A percentile compares a stretch with the other conserved stretches of the same genome.
Evolutionary conservation across 2,113 vertebrate genomes (phyloP).

Genomic region (Oceanodroma tethys): DNA sequence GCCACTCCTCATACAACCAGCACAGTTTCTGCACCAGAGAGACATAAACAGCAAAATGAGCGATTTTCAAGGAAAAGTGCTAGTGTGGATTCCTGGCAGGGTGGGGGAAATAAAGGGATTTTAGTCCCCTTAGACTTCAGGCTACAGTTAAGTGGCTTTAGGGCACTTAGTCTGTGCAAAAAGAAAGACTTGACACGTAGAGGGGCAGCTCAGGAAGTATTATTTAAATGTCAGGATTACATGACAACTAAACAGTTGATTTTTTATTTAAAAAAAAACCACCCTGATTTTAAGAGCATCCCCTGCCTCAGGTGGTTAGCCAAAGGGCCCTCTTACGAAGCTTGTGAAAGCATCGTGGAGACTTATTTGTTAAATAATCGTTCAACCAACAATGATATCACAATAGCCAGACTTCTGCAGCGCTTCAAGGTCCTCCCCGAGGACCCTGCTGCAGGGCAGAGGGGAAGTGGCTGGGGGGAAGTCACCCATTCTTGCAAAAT

Average conservation of each 20-base stretch:
- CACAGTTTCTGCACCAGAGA: neutral
- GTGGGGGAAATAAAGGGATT: neutral
- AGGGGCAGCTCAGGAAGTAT: neutral
- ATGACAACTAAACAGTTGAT: neutral
- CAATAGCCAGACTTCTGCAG: neutral
- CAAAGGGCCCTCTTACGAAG: neutral
- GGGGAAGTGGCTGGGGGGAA: neutral
- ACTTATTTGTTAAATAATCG: neutral
- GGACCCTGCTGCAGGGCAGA: neutral
- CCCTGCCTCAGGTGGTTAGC: neutral
- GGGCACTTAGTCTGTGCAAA: neutral
- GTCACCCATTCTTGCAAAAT: neutral
- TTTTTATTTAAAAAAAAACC: neutral
- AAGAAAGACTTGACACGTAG: neutral
- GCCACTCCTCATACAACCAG: neutral
- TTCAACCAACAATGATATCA: neutral
- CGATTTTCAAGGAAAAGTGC: neutral
- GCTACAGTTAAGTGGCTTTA: neutral
- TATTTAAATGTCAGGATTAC: neutral
- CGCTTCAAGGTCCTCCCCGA: neutral
- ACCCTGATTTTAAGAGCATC: neutral
- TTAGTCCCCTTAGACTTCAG: neutral
- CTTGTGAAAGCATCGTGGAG: neutral
- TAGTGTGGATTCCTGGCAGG: neutral
- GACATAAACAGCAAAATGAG: neutral